These are phyloP conservation scores for Cacoxenus indagator DNA, from an alignment of 2,888 invertebrate genomes.

Conservation along the genomic window DNA sequence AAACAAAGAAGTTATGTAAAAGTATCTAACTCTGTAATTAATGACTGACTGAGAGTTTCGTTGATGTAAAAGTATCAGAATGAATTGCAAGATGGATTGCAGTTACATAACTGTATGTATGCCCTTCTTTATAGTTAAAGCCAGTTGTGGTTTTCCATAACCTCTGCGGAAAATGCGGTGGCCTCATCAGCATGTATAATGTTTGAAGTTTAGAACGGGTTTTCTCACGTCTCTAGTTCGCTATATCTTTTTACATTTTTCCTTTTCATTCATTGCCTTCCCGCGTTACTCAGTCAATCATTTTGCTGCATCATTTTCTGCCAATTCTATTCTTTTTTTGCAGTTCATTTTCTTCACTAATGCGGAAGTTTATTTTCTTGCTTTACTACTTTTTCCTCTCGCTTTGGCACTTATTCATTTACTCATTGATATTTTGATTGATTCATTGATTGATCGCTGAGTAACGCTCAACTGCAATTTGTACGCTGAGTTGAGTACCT, in stretches of 20 bases:
- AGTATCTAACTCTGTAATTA: background rate
- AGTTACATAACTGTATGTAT: background rate
- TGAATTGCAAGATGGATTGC: background rate
- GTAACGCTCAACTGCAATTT: background rate
- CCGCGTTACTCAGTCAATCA: no score
- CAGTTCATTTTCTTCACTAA: background rate
- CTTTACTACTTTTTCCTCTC: background rate
- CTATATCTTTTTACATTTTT: background rate
- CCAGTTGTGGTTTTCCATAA: background rate
- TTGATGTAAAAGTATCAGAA: no score
- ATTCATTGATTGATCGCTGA: background rate
- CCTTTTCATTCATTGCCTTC: background rate
- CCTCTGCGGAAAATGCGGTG: background rate
- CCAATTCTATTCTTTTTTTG: background rate
- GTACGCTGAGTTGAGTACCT: no score
- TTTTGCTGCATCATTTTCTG: background rate
- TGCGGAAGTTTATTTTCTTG: background rate
- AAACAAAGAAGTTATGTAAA: background rate
- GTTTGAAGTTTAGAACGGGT: background rate
- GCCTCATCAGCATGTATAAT: background rate
- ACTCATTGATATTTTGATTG: slow-evolving; percentile 1
- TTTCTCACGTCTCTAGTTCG: background rate
- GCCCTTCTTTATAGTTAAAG: background rate
- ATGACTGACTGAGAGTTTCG: background rate
- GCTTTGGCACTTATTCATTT: background rate